phyloP scores from a whole-genome alignment of 2,888 invertebrate species.

The Pheosia tremula region DNA sequence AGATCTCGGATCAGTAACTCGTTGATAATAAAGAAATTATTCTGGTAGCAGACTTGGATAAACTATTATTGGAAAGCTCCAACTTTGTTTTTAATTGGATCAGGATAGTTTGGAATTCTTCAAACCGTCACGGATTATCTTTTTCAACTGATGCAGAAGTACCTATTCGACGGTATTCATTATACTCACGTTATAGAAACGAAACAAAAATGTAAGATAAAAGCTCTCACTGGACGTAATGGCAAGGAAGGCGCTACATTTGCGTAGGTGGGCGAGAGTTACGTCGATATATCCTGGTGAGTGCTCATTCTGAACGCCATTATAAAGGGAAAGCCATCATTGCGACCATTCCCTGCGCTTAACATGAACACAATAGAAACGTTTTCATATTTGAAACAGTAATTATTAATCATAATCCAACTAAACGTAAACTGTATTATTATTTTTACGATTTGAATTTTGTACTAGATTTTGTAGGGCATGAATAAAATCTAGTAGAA shows the following conservation, averaged over 20 bases:
- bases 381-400: constrained; percentile 30
- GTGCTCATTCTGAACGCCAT: constrained; percentile 58
- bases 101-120: no score
- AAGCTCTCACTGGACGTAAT: background rate
- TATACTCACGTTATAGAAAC: background rate
- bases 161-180: no score
- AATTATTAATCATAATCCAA: no score
- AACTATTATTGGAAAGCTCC: background rate
- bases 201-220: background rate
- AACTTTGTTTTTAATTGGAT: no score
- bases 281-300: constrained; percentile 49
- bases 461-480: no score
- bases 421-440: no score
- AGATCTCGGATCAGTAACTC: background rate
- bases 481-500: no score
- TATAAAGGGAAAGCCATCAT: constrained; percentile 56
- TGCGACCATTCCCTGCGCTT: constrained; percentile 51
- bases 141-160: no score
- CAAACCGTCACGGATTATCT: no score
- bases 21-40: background rate
- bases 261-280: constrained; percentile 13
- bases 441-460: no score
- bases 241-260: background rate
- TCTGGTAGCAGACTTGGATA: background rate
- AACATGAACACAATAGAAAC: constrained; percentile 49